Base-by-base conservation (phyloP, 2,797 vertebrate genomes). In the Octomys mimax region DNA sequence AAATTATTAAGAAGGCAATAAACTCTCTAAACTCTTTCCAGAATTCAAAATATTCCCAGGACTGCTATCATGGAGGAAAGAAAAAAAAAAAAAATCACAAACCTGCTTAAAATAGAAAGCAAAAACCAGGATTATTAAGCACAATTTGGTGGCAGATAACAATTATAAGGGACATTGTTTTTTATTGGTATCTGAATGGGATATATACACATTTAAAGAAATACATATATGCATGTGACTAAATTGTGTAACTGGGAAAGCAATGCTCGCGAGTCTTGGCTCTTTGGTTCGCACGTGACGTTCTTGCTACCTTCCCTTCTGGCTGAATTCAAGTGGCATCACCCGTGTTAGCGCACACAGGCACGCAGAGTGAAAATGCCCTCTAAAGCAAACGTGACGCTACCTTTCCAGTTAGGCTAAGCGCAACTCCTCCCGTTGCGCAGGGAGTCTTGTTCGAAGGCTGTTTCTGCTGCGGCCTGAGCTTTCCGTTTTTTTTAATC, bases 1-100 rank as follows among this genome's bases (percentile, higher is more conserved):
- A 80, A 98, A 97, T 98, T 97, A 98, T 98, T 98, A 96, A 98
- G 97, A 94, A 93, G 93, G 97, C 97, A 97, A 97, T 64, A 91
- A 98, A 95, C 95, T 96, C 97, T 77, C 92, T 90, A 81, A 96
- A 88, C 87, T 96, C 97, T 96, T 97, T 73, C 81, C 95, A 83
- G 96, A 96, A 96, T 92, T 95, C 97, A 46, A 70, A 91, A 95
- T 83, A 95, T 92, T 98, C 93, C 95, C 96, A 92, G 93, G 96
- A 26, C 96, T 95, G 86, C 94, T 92, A 75, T 97, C 92, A 42
- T 62, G 22, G 14, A 49, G 59, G 42, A 42, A 5, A 42, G 42
- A 42, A 42, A 42, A 31, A n/a, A n/a, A 49, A 87, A 92, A 96
- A 93, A 82, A 80, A 89, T 36, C 52, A 26, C 2, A 96, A 59